These are phyloP conservation scores for Tinamus major DNA, from an alignment of 2,797 vertebrate genomes.

Conservation along the genomic window DNA sequence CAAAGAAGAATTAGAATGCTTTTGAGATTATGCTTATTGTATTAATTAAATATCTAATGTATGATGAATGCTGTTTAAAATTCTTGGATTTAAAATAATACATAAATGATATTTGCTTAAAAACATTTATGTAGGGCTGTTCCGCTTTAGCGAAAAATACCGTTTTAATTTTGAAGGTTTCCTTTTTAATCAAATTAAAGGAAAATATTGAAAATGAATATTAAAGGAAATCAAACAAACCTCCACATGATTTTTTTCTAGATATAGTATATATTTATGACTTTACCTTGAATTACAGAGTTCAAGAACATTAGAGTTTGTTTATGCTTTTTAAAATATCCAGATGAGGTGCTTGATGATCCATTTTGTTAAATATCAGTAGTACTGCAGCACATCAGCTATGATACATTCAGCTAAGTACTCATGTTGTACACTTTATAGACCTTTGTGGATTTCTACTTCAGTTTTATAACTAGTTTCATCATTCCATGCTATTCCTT, in stretches of 20 bases:
- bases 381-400: background rate
- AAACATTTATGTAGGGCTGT: background rate
- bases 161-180: background rate
- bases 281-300: background rate
- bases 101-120: background rate
- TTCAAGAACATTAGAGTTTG: background rate
- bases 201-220: background rate
- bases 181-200: background rate
- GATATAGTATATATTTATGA: background rate
- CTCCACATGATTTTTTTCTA: rapidly evolving
- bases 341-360: background rate
- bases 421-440: background rate
- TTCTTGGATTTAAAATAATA: background rate
- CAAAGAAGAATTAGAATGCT: background rate
- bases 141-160: background rate
- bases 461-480: background rate
- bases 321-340: background rate
- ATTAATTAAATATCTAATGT: background rate
- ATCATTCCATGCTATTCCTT: background rate
- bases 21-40: background rate
- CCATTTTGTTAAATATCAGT: background rate
- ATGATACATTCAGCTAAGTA: background rate
- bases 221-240: background rate
- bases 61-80: background rate
- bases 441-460: background rate